Evolutionary conservation across 2,797 vertebrate species (phyloP).

Genomic region (Thripadectes ignobilis): DNA sequence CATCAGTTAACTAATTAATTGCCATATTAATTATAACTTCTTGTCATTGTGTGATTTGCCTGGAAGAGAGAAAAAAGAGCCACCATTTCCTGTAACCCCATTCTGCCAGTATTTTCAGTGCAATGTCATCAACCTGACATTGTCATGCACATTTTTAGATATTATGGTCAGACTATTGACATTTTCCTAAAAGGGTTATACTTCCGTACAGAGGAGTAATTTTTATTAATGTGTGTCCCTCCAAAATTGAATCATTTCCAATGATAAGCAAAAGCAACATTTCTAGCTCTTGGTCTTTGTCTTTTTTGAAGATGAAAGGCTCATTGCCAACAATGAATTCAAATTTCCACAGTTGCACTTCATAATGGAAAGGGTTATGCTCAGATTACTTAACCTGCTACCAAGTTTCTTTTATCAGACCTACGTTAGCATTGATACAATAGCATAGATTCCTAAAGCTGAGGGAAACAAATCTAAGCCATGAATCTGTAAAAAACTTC

Average conservation of each 20-base stretch:
- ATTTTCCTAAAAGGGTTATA: not conserved
- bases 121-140: not conserved
- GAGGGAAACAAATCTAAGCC: not conserved
- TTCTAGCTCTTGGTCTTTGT: conserved; percentile 8
- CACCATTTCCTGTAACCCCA: not conserved
- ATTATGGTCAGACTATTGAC: not conserved
- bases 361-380: not conserved
- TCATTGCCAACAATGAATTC: conserved; percentile 10
- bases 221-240: not conserved
- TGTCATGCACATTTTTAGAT: not conserved
- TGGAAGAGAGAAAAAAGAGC: not conserved
- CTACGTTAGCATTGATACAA: not conserved
- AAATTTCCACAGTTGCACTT: not conserved
- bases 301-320: not conserved
- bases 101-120: not conserved
- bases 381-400: not conserved
- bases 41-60: not conserved
- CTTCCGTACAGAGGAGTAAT: not conserved
- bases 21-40: not conserved
- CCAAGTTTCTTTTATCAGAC: not conserved
- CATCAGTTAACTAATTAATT: not conserved
- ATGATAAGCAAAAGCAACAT: not conserved
- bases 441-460: not conserved
- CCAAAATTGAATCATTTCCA: not conserved
- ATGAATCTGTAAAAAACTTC: not conserved